Percentiles rank a stretch among this genome's conserved stretches.
These are phyloP conservation scores for Rhagium mordax DNA, from an alignment of 2,888 invertebrate genomes.

Conservation along the genomic window DNA sequence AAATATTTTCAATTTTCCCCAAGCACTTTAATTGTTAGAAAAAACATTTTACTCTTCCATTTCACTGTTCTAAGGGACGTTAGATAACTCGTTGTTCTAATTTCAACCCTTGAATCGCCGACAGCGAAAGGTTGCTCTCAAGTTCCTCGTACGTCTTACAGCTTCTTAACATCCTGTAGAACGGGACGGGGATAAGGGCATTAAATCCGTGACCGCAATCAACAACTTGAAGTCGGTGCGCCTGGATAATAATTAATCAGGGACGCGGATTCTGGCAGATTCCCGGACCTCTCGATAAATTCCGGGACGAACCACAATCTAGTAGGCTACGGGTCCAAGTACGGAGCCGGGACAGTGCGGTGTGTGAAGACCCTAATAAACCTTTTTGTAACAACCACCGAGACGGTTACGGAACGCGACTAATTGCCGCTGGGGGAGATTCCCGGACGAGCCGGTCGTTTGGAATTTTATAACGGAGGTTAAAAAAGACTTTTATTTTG, in stretches of 20 bases:
- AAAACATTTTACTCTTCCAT: no score
- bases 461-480: not conserved
- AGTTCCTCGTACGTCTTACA: not conserved
- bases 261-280: conserved; percentile 1
- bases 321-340: not conserved
- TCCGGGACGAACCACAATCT: not conserved
- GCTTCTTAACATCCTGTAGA: not conserved
- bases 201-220: conserved; percentile 26
- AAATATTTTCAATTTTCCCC: no score
- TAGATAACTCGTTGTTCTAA: not conserved
- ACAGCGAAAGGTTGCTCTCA: not conserved
- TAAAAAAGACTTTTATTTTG: not conserved
- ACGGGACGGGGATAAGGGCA: not conserved
- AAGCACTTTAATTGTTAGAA: no score
- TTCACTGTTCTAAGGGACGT: no score
- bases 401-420: not conserved
- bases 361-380: conserved; percentile 7
- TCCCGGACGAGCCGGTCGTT: not conserved
- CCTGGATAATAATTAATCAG: conserved; percentile 25
- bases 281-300: conserved; percentile 11
- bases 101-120: not conserved
- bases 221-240: conserved; percentile 16
- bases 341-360: not conserved
- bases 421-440: conserved; percentile 6
- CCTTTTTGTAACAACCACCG: conserved; percentile 15